phyloP scores from a whole-genome alignment of 2,797 vertebrate species.

The Halcyon badia region DNA sequence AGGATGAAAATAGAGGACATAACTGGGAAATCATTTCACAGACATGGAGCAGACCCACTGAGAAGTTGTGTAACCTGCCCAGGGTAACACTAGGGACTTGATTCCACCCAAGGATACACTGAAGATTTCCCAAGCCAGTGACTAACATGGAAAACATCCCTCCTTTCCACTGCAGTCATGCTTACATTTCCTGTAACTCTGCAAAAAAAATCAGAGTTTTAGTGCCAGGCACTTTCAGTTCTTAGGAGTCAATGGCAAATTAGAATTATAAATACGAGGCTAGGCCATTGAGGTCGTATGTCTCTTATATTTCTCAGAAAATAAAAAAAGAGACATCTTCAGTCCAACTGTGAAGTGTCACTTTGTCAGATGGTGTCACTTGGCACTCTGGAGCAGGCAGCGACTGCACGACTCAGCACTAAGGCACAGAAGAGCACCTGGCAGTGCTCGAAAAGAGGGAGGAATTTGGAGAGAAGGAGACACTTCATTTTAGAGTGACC shows the following conservation, averaged over 20 bases:
- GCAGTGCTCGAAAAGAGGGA: neutral
- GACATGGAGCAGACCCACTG: neutral
- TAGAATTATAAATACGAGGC: neutral
- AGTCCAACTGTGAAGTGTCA: neutral
- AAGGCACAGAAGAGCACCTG: constrained; percentile 9
- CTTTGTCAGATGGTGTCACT: constrained; percentile 43
- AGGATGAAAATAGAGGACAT: neutral
- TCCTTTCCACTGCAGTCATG: neutral
- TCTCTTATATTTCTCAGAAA: neutral
- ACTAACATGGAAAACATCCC: neutral
- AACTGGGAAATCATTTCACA: neutral
- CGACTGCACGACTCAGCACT: constrained; percentile 22
- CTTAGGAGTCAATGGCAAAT: neutral
- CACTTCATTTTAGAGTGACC: constrained; percentile 32
- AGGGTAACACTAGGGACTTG: neutral
- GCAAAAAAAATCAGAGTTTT: neutral
- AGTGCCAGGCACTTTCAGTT: neutral
- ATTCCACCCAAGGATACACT: neutral
- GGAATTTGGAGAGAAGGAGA: constrained; percentile 3
- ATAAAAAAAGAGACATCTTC: neutral
- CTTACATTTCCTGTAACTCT: neutral
- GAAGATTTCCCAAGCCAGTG: neutral
- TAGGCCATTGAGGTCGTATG: neutral
- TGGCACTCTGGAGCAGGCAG: neutral
- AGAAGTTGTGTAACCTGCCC: neutral